phyloP scores from a whole-genome alignment of 1,140 invertebrate genomes.

The Orchesella cincta region DNA sequence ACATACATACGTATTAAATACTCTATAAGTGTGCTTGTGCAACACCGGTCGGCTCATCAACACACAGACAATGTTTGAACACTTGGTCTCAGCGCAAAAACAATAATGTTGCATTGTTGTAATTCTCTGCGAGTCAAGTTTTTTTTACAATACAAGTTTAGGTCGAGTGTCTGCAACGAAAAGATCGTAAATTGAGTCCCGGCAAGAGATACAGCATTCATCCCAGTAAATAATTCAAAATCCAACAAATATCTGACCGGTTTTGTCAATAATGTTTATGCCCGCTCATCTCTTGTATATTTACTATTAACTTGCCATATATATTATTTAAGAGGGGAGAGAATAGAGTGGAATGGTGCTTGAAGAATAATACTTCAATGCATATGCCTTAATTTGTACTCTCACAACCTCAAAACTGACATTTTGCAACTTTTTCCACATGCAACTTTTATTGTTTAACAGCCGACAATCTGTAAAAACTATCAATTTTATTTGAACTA shows the following conservation, averaged over 20 bases:
- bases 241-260: conserved; percentile 23
- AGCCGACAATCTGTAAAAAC: not conserved
- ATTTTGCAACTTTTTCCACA: not conserved
- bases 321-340: not conserved
- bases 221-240: conserved; percentile 20
- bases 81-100: not conserved
- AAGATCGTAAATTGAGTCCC: conserved; percentile 5
- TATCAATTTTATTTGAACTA: not conserved
- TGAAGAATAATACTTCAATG: not conserved
- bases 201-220: not conserved
- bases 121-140: not conserved
- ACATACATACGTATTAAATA: too few species aligned
- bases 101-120: not conserved
- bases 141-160: not conserved
- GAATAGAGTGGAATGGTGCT: not conserved
- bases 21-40: too few species aligned
- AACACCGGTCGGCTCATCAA: not conserved
- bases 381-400: not conserved
- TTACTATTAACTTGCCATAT: not conserved
- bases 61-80: not conserved
- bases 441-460: conserved; percentile 11
- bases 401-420: conserved; percentile 1
- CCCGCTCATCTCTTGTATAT: not conserved
- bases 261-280: conserved; percentile 25
- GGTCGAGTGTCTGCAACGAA: not conserved